These are phyloP conservation scores for Drosophila guanche DNA, from an alignment of 1,140 invertebrate species.

Conservation along the genomic window DNA sequence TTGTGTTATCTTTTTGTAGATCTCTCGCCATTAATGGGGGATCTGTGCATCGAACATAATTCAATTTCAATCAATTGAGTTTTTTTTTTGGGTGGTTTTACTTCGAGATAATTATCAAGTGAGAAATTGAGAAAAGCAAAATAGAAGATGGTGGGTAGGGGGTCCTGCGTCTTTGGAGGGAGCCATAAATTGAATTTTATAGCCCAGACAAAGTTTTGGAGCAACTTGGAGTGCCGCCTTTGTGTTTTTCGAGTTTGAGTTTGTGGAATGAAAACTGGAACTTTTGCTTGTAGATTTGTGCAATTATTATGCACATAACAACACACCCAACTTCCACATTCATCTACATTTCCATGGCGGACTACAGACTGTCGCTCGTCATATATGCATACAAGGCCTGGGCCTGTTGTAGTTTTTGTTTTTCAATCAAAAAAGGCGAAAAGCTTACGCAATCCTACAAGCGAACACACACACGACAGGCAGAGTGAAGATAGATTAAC, in stretches of 20 bases:
- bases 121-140: constrained; percentile 34
- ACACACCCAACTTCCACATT: constrained; percentile 5
- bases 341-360: not conserved
- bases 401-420: constrained; percentile 15
- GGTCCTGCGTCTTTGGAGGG: not conserved
- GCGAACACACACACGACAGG: not conserved
- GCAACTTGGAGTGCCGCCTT: constrained; percentile 18
- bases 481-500: not conserved
- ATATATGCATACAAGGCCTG: constrained; percentile 40
- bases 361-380: constrained; percentile 3
- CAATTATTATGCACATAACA: constrained; percentile 38
- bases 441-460: constrained; percentile 47
- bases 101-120: constrained; percentile 23
- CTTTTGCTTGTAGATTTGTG: constrained; percentile 40
- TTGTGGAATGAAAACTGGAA: constrained; percentile 26
- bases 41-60: constrained; percentile 43
- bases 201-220: constrained; percentile 31
- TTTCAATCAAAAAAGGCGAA: constrained; percentile 34
- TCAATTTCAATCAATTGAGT: constrained; percentile 71
- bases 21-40: constrained; percentile 35
- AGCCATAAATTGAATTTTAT: constrained; percentile 50
- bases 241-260: constrained; percentile 31
- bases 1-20: constrained; percentile 26
- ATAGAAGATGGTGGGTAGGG: not conserved
- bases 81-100: constrained; percentile 18